phyloP scores from a whole-genome alignment of 2,113 vertebrate species.

The Cisticola juncidis region DNA sequence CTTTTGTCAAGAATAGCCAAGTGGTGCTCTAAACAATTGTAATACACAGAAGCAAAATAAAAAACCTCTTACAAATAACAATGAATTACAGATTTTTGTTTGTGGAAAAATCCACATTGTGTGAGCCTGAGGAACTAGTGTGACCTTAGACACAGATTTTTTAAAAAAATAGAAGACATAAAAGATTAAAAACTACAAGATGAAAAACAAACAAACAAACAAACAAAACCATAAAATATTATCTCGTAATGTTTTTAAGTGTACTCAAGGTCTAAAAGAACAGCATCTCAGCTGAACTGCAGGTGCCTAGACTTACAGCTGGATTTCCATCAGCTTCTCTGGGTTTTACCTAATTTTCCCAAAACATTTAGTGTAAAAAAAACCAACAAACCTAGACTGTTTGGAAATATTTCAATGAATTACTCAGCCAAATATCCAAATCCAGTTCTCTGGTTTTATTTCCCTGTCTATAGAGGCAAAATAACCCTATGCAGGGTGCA shows the following conservation, averaged over 20 bases:
- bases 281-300: background rate
- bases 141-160: background rate
- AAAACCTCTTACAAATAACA: background rate
- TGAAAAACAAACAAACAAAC: background rate
- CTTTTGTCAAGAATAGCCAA: background rate
- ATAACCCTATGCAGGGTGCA: background rate
- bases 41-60: background rate
- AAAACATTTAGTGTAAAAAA: slow-evolving; percentile 10
- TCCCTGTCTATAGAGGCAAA: background rate
- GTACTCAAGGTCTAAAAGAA: background rate
- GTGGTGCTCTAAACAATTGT: background rate
- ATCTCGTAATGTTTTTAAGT: background rate
- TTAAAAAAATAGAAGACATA: background rate
- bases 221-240: background rate
- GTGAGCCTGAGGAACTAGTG: background rate
- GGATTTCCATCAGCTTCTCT: slow-evolving; percentile 5
- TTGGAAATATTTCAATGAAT: slow-evolving; percentile 17
- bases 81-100: background rate
- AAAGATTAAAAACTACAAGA: background rate
- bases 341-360: slow-evolving; percentile 22
- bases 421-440: background rate
- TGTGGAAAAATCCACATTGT: background rate
- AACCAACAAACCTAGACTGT: background rate
- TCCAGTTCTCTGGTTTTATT: background rate
- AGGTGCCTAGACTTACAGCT: background rate